These are phyloP conservation scores for Miniopterus natalensis DNA, from an alignment of 2,113 vertebrate genomes.

Conservation along the genomic window DNA sequence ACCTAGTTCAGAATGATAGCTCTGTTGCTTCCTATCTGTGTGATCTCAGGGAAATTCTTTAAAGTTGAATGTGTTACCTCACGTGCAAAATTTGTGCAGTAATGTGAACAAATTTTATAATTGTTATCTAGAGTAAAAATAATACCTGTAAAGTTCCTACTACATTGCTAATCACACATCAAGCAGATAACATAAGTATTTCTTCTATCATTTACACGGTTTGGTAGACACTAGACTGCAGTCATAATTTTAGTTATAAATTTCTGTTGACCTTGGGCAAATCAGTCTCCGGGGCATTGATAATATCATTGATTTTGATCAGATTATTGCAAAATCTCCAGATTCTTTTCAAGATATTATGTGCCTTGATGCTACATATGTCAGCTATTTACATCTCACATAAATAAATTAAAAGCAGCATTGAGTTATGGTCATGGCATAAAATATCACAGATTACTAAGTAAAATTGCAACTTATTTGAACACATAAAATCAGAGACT, in stretches of 20 bases:
- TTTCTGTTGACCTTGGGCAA: background rate
- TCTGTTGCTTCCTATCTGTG: background rate
- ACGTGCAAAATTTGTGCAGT: background rate
- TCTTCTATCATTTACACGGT: background rate
- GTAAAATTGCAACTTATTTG: background rate
- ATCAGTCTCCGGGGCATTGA: background rate
- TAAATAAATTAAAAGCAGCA: background rate
- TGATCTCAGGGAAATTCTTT: background rate
- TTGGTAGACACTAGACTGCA: background rate
- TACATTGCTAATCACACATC: background rate
- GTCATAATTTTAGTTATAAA: slow-evolving; percentile 1
- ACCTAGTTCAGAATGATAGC: background rate
- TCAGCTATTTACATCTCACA: background rate
- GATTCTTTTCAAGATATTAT: background rate
- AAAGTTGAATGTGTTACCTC: slow-evolving; percentile 50
- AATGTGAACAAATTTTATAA: background rate
- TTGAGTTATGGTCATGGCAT: background rate
- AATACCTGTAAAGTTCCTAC: background rate
- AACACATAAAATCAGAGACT: background rate
- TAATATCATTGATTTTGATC: background rate
- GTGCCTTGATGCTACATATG: background rate
- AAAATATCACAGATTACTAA: background rate
- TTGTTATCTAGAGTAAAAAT: background rate
- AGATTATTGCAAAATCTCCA: background rate
- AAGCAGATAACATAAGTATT: background rate